Evolutionary conservation across 2,888 invertebrate species (phyloP).

Genomic region (Cerceris ruficornis): DNA sequence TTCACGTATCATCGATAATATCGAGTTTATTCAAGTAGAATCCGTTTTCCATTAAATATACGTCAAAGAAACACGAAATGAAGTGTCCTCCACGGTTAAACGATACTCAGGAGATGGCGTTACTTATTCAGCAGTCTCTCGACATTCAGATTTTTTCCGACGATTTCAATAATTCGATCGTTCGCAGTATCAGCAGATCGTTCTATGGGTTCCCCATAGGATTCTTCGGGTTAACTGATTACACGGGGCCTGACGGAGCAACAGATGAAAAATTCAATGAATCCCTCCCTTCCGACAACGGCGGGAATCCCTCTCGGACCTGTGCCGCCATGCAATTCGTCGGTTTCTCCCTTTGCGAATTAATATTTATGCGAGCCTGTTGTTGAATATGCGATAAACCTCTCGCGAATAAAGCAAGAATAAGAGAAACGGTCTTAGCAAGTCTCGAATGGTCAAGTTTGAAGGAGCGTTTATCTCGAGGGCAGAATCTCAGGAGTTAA

Average conservation of each 20-base stretch:
- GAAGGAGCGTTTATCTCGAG: too few relatives aligned
- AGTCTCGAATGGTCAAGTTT: too few relatives aligned
- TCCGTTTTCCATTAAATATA: too few relatives aligned
- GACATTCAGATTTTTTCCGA: neutral
- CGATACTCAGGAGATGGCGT: too few relatives aligned
- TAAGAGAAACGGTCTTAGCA: neutral
- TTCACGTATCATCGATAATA: too few relatives aligned
- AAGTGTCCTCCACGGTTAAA: too few relatives aligned
- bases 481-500: too few relatives aligned
- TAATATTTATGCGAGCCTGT: conserved; percentile 55
- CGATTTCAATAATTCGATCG: neutral
- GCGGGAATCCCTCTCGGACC: conserved; percentile 3
- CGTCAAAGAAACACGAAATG: too few relatives aligned
- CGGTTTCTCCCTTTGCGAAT: conserved; percentile 9
- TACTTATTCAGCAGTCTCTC: too few relatives aligned
- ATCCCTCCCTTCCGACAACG: conserved; percentile 19
- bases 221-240: conserved; percentile 24
- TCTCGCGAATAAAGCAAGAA: neutral
- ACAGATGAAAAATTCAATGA: conserved; percentile 48
- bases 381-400: conserved; percentile 27
- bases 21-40: too few relatives aligned
- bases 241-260: conserved; percentile 6
- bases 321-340: conserved; percentile 19
- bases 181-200: neutral
- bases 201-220: neutral